These are phyloP conservation scores for fruit fly (Drosophila melanogaster) DNA, from an alignment of 1,140 invertebrate genomes.

Conservation along the genomic window DNA sequence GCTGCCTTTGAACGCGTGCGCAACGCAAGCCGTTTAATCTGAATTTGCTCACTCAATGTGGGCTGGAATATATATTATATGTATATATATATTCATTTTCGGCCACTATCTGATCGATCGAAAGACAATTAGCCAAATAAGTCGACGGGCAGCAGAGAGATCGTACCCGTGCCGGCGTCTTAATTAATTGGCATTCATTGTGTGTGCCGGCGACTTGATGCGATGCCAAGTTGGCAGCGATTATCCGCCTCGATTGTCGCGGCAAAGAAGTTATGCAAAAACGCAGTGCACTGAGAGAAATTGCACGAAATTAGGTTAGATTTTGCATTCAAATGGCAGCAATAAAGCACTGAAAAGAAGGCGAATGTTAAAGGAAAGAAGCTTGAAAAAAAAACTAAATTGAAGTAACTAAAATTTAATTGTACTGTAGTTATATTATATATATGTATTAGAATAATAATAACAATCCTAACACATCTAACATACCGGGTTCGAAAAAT, in stretches of 20 bases:
- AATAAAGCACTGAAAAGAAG: no score
- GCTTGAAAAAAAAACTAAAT: no score
- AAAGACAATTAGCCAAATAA: slow-evolving; percentile 77
- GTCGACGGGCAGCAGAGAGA: slow-evolving; percentile 47
- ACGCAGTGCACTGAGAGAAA: slow-evolving; percentile 5
- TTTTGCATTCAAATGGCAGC: neutral
- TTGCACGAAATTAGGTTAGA: neutral
- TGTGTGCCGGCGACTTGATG: slow-evolving; percentile 62
- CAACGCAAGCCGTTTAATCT: slow-evolving; percentile 55
- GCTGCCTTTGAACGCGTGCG: slow-evolving; percentile 43
- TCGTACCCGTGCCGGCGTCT: slow-evolving; percentile 52
- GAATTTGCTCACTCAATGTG: slow-evolving; percentile 20
- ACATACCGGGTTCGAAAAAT: neutral
- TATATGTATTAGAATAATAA: no score
- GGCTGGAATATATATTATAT: neutral
- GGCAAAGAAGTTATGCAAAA: slow-evolving; percentile 55
- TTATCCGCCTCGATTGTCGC: slow-evolving; percentile 51
- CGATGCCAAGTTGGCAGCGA: slow-evolving; percentile 72
- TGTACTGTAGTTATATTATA: no score
- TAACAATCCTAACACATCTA: neutral
- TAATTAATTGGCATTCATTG: slow-evolving; percentile 80
- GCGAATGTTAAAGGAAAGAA: no score
- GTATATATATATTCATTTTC: slow-evolving; percentile 14
- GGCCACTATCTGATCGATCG: slow-evolving; percentile 53
- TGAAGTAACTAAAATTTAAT: no score